Conservation (phyloP, 2,797 vertebrate genomes). For the Notamacropus eugenii region DNA sequence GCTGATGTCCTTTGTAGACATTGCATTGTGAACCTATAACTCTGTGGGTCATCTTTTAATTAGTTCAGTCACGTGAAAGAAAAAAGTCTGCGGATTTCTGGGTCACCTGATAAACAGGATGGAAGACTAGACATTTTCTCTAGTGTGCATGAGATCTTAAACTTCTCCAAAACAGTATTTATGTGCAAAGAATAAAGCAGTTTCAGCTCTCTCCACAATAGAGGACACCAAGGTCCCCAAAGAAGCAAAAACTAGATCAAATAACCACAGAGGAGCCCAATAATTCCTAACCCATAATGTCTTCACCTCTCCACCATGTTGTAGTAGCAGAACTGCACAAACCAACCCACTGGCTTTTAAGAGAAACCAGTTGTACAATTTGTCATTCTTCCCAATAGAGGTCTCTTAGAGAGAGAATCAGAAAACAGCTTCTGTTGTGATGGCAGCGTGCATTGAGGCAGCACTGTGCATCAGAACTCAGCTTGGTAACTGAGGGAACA, state of each 20-base stretch:
- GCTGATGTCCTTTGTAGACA: neutral
- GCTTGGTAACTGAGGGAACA: neutral
- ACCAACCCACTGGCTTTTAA: neutral
- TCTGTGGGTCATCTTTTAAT: neutral
- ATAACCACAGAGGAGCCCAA: neutral
- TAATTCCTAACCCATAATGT: neutral
- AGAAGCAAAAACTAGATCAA: neutral
- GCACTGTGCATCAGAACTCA: neutral
- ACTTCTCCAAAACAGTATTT: neutral
- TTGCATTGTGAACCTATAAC: neutral
- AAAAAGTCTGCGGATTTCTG: neutral
- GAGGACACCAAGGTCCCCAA: neutral
- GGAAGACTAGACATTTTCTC: neutral
- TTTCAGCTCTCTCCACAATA: neutral
- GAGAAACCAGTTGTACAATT: neutral
- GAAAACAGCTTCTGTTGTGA: neutral
- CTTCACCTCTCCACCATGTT: neutral
- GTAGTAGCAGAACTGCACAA: neutral
- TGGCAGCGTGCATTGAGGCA: neutral
- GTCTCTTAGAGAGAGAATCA: neutral
- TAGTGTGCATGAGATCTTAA: neutral
- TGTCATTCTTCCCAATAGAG: neutral
- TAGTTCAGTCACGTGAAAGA: neutral
- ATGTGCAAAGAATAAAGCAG: neutral
- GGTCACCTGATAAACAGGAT: neutral